Evolutionary conservation across 2,888 invertebrate species (phyloP).

Genomic region (Agrochola lychnidis): DNA sequence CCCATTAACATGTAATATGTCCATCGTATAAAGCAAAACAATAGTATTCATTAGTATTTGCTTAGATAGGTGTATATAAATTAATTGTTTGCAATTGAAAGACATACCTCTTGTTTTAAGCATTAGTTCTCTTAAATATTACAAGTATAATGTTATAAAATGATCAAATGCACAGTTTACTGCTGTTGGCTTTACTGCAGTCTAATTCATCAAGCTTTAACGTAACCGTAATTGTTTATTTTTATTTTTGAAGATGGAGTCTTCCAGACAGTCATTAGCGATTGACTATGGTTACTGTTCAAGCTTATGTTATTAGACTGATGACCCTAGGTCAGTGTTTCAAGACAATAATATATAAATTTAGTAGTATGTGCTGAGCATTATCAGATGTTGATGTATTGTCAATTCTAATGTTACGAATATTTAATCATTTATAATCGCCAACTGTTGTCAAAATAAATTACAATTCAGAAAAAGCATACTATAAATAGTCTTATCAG

Average conservation of each 20-base stretch:
- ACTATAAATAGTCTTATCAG: neutral
- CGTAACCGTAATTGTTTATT: neutral
- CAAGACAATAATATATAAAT: constrained; percentile 63
- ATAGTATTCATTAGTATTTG: constrained; percentile 16
- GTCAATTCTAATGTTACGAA: constrained; percentile 61
- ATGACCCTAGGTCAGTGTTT: constrained; percentile 36
- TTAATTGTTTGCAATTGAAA: constrained; percentile 32
- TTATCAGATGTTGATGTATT: constrained; percentile 50
- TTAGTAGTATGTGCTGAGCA: constrained; percentile 46
- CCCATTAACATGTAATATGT: constrained; percentile 9
- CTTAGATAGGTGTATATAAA: constrained; percentile 32
- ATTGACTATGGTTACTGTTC: constrained; percentile 13
- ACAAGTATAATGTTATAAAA: constrained; percentile 13
- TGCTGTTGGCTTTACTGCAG: constrained; percentile 19
- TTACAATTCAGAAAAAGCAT: constrained; percentile 4
- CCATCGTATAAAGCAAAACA: neutral
- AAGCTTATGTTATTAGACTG: constrained; percentile 19
- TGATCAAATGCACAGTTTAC: constrained; percentile 14
- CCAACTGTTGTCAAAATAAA: constrained; percentile 30
- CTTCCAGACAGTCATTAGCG: neutral
- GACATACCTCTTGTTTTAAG: constrained; percentile 9
- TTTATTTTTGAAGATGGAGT: neutral
- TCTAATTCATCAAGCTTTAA: constrained; percentile 19
- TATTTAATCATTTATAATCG: constrained; percentile 19
- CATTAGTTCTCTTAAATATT: constrained; percentile 3